Percentiles rank a stretch among this genome's conserved stretches.
These are phyloP conservation scores for Falco naumanni DNA, from an alignment of 2,797 vertebrate genomes.

Conservation along the genomic window DNA sequence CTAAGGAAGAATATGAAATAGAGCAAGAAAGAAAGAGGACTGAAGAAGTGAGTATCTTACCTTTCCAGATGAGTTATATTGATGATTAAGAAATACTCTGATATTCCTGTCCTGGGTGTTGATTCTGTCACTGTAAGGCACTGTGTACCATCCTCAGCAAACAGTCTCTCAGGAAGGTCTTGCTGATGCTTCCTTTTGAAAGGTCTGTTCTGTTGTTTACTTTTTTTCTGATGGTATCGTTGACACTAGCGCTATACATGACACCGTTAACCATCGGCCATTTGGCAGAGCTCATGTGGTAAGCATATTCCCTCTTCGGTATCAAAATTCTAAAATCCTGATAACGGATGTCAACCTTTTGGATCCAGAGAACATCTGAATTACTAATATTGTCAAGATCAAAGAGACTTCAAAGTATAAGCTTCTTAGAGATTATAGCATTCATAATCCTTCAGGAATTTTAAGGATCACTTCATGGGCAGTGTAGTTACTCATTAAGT, in stretches of 20 bases:
- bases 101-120: not conserved
- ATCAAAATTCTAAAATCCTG: not conserved
- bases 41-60: slow-evolving; percentile 61
- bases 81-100: not conserved
- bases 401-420: slow-evolving; percentile 40
- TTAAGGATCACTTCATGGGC: not conserved
- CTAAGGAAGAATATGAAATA: slow-evolving; percentile 95
- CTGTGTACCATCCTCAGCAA: not conserved
- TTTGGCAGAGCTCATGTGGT: not conserved
- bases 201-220: not conserved
- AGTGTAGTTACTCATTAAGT: not conserved
- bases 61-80: not conserved
- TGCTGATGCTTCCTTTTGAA: not conserved
- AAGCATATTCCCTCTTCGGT: not conserved
- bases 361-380: not conserved
- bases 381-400: slow-evolving; percentile 22
- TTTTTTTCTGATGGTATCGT: not conserved
- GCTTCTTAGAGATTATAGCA: slow-evolving; percentile 31
- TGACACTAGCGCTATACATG: not conserved
- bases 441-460: slow-evolving; percentile 39
- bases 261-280: not conserved
- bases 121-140: not conserved
- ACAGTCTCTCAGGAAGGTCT: not conserved
- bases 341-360: not conserved
- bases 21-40: slow-evolving; percentile 81